phyloP scores from a whole-genome alignment of 1,140 invertebrate genomes.

The Nebria ingens region DNA sequence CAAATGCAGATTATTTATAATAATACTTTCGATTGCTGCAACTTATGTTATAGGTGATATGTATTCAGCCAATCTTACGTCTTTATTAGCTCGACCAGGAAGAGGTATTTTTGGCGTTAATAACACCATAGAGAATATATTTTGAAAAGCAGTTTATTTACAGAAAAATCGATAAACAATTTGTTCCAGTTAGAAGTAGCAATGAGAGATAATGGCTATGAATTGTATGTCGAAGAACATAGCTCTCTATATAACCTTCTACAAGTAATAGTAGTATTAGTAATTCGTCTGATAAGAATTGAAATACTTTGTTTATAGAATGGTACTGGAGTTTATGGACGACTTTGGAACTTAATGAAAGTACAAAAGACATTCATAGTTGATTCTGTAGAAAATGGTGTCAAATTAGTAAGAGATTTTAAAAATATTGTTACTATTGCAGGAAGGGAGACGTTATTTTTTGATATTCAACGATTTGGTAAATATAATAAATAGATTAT shows the following conservation, averaged over 20 bases:
- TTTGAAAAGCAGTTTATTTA: constrained; percentile 20
- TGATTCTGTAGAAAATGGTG: constrained; percentile 53
- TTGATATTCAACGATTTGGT: constrained; percentile 58
- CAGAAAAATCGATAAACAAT: constrained; percentile 50
- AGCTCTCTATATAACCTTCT: constrained; percentile 54
- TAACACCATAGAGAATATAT: neutral
- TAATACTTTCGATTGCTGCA: constrained; percentile 51
- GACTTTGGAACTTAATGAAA: constrained; percentile 51
- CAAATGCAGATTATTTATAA: constrained; percentile 48
- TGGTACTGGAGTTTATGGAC: constrained; percentile 58
- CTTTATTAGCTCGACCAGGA: constrained; percentile 51
- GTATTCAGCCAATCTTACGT: constrained; percentile 61
- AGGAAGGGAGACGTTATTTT: constrained; percentile 57
- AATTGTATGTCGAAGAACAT: constrained; percentile 53
- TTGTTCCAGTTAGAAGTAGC: constrained; percentile 47
- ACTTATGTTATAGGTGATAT: constrained; percentile 63
- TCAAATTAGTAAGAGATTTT: constrained; percentile 44
- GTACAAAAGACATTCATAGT: constrained; percentile 40
- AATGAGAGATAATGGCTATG: constrained; percentile 48
- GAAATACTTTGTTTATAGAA: constrained; percentile 37
- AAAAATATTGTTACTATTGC: constrained; percentile 49
- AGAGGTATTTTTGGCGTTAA: constrained; percentile 29
- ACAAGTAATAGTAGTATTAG: constrained; percentile 37
- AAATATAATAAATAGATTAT: too few species aligned
- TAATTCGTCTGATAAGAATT: constrained; percentile 6